Evolutionary conservation across 1,140 invertebrate species (phyloP).

Genomic region (Mya arenaria): DNA sequence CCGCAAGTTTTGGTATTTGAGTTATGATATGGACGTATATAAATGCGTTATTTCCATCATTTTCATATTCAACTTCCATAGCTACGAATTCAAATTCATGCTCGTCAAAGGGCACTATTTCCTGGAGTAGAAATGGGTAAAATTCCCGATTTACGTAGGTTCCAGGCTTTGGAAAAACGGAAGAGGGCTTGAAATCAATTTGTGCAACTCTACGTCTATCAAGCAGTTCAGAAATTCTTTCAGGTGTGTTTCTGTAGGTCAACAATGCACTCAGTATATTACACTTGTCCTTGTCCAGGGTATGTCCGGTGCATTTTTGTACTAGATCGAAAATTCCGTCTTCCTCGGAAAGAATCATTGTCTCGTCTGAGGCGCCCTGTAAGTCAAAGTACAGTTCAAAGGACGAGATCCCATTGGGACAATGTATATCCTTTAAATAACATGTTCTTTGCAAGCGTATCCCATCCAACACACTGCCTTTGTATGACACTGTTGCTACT

Average conservation of each 20-base stretch:
- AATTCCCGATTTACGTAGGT: conserved; percentile 12
- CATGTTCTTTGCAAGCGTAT: too few relatives aligned
- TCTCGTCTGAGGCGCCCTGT: too few relatives aligned
- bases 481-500: too few relatives aligned
- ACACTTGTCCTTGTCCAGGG: background rate
- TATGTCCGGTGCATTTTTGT: background rate
- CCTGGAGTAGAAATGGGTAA: conserved; percentile 36
- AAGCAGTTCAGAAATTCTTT: background rate
- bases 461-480: too few relatives aligned
- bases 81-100: conserved; percentile 42
- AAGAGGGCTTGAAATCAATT: background rate
- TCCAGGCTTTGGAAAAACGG: background rate
- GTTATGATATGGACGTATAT: conserved; percentile 41
- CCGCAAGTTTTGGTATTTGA: background rate
- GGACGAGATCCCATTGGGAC: too few relatives aligned
- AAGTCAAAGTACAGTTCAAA: too few relatives aligned
- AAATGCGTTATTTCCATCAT: conserved; percentile 3
- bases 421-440: too few relatives aligned
- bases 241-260: background rate
- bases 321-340: background rate
- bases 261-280: background rate
- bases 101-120: conserved; percentile 13
- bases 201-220: background rate
- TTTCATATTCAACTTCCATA: conserved; percentile 5
- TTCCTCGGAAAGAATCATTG: too few relatives aligned